phyloP scores from a whole-genome alignment of 2,888 invertebrate species.

The Clanis bilineata region DNA sequence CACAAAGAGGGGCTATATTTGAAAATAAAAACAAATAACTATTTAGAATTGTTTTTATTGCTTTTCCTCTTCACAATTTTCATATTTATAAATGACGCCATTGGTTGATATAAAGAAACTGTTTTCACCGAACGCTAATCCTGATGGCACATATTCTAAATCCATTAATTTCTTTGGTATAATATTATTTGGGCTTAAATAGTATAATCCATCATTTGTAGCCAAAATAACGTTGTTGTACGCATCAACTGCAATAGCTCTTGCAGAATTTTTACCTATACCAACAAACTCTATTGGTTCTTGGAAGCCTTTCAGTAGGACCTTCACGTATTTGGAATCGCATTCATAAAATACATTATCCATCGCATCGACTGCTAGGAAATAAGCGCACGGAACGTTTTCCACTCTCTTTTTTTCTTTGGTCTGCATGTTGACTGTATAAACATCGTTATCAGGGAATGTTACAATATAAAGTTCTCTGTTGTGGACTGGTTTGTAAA shows the following conservation, averaged over 20 bases:
- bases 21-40: constrained; percentile 3
- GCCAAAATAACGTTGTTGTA: constrained; percentile 56
- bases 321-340: constrained; percentile 72
- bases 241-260: constrained; percentile 58
- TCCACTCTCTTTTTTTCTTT: constrained; percentile 62
- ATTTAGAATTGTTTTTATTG: not conserved
- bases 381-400: constrained; percentile 65
- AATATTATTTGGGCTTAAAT: constrained; percentile 56
- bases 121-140: constrained; percentile 53
- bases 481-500: constrained; percentile 56
- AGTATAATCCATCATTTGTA: constrained; percentile 68
- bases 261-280: constrained; percentile 62
- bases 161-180: constrained; percentile 71
- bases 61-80: constrained; percentile 36
- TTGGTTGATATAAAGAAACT: constrained; percentile 59
- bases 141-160: constrained; percentile 63
- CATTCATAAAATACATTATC: constrained; percentile 73
- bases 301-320: constrained; percentile 64
- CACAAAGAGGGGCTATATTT: no score
- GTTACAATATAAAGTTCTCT: constrained; percentile 61
- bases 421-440: constrained; percentile 49
- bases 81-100: constrained; percentile 66
- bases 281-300: constrained; percentile 73
- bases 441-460: constrained; percentile 69
- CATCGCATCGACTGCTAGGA: constrained; percentile 62